These are phyloP conservation scores for Corythoichthys intestinalis DNA, from an alignment of 2,113 vertebrate genomes.

Conservation along the genomic window DNA sequence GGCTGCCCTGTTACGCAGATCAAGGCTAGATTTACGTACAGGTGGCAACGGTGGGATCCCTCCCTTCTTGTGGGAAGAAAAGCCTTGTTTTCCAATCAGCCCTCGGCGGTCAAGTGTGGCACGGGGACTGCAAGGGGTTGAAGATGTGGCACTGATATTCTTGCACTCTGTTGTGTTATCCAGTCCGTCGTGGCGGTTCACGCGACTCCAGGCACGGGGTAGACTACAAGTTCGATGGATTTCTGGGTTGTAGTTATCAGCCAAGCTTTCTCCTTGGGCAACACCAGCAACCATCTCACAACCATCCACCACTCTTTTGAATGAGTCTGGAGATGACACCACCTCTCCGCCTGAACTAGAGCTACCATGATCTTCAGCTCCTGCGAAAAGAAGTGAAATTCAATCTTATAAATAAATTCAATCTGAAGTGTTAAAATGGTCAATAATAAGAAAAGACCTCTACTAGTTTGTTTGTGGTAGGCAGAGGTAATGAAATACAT, in stretches of 20 bases:
- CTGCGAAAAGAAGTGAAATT: not conserved
- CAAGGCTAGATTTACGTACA: constrained; percentile 91
- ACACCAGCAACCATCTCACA: constrained; percentile 76
- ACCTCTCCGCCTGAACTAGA: constrained; percentile 73
- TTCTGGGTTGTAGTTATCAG: constrained; percentile 67
- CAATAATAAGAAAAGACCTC: not conserved
- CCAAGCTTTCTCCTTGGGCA: constrained; percentile 58
- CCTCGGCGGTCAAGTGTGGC: constrained; percentile 81
- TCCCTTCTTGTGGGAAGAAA: constrained; percentile 86
- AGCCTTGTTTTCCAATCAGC: constrained; percentile 80
- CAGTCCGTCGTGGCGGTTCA: constrained; percentile 75
- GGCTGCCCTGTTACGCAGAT: constrained; percentile 89
- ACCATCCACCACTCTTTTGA: constrained; percentile 83
- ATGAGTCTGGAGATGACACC: constrained; percentile 75
- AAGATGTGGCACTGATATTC: constrained; percentile 55
- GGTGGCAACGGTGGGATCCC: constrained; percentile 90
- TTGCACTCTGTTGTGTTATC: constrained; percentile 69
- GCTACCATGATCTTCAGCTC: constrained; percentile 67
- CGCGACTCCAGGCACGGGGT: constrained; percentile 75
- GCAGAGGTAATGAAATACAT: not conserved
- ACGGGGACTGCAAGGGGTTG: constrained; percentile 77
- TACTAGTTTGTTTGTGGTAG: not conserved
- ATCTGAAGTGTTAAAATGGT: not conserved
- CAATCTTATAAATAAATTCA: not conserved
- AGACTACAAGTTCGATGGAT: constrained; percentile 80